Evolutionary conservation across 1,140 invertebrate genomes (phyloP).

Genomic region (Sipha flava): DNA sequence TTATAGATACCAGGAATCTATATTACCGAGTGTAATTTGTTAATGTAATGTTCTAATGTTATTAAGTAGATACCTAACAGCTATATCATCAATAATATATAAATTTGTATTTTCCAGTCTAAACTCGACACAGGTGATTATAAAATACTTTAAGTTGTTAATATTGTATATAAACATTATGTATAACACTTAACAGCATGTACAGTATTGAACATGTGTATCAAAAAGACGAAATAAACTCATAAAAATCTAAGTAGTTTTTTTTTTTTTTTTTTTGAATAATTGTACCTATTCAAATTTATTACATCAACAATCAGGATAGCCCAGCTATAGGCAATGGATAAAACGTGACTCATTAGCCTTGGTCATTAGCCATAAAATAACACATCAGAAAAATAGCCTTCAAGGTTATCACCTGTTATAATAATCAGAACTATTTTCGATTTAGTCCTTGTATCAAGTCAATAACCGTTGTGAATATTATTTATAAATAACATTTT

Average conservation of each 20-base stretch:
- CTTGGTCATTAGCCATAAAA: not conserved
- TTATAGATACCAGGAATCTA: too few species aligned
- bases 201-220: not conserved
- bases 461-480: not conserved
- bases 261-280: too few species aligned
- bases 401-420: not conserved
- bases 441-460: not conserved
- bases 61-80: not conserved
- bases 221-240: not conserved
- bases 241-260: not conserved
- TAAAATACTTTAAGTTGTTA: not conserved
- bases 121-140: too few species aligned
- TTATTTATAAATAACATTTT: too few species aligned
- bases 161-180: not conserved
- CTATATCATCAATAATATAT: too few species aligned
- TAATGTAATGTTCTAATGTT: not conserved
- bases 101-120: too few species aligned
- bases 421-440: not conserved
- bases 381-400: not conserved
- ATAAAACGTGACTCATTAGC: slow-evolving; percentile 10
- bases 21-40: not conserved
- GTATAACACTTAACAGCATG: not conserved
- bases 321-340: not conserved
- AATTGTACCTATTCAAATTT: not conserved
- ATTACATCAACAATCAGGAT: not conserved